Conservation (phyloP, 1,140 invertebrate species). For the Pseudomyrmex gracilis region DNA sequence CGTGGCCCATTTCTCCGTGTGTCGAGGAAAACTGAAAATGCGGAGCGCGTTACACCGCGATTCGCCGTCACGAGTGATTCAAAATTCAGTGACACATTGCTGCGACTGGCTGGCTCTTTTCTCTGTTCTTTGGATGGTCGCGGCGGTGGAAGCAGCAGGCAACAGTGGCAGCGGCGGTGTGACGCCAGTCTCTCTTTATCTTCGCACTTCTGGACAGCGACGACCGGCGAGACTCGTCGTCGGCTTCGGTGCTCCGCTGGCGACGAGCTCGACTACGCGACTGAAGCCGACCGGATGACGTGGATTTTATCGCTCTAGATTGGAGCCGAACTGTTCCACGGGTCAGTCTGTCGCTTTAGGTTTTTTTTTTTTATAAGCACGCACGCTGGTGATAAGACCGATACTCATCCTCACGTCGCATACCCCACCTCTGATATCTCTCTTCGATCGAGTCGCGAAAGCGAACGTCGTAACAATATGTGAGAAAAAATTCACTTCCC, state of each 20-base stretch:
- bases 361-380: slow-evolving; percentile 29
- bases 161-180: neutral
- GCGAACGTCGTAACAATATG: no score
- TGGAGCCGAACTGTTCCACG: slow-evolving; percentile 61
- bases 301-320: slow-evolving; percentile 69
- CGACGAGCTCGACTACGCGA: slow-evolving; percentile 34
- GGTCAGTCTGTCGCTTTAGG: slow-evolving; percentile 58
- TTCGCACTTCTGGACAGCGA: slow-evolving; percentile 14
- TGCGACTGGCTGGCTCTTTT: neutral
- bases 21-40: neutral
- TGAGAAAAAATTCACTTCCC: no score
- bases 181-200: slow-evolving; percentile 17
- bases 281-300: slow-evolving; percentile 41
- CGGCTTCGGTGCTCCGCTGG: slow-evolving; percentile 40
- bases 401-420: neutral
- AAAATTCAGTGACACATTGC: slow-evolving; percentile 59
- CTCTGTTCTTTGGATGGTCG: neutral
- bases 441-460: no score
- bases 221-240: neutral
- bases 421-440: no score
- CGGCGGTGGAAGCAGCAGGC: neutral
- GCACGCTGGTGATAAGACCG: slow-evolving; percentile 57
- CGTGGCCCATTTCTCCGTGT: slow-evolving; percentile 54
- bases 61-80: slow-evolving; percentile 38
- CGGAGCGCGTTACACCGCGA: slow-evolving; percentile 2